Percentiles rank a stretch among this genome's conserved stretches.
These are phyloP conservation scores for Bergia puertoricense DNA, from an alignment of 92 coral and sea anemone species.

Conservation along the genomic window DNA sequence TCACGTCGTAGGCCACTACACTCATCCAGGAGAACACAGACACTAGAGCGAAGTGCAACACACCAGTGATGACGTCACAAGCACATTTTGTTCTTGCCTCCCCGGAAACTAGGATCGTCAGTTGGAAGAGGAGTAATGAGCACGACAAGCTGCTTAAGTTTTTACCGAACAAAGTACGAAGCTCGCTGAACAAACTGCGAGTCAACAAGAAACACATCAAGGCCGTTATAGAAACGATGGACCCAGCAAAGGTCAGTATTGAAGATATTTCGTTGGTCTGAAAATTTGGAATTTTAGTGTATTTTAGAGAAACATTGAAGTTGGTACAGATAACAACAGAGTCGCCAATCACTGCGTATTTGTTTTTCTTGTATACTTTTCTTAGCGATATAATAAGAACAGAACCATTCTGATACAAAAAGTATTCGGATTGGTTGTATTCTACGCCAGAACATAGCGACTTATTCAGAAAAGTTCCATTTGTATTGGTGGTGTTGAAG, in stretches of 20 bases:
- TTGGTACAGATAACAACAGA: background rate
- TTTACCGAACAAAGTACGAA: slow-evolving; percentile 5
- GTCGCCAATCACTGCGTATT: background rate
- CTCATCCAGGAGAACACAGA: slow-evolving; percentile 16
- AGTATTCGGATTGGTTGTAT: background rate
- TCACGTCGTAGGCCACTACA: slow-evolving; percentile 3
- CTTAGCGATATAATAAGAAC: background rate
- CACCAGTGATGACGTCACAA: slow-evolving; percentile 19
- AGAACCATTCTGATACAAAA: background rate
- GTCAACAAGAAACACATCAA: background rate
- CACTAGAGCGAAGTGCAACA: background rate
- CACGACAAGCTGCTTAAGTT: background rate
- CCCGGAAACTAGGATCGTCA: background rate
- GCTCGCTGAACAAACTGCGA: background rate
- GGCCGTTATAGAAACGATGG: background rate
- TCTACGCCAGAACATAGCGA: background rate
- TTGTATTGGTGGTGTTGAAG: background rate
- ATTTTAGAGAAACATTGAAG: background rate
- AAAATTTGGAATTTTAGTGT: background rate
- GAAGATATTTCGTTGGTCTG: slow-evolving; percentile 1
- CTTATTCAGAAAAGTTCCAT: background rate
- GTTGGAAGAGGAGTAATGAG: background rate
- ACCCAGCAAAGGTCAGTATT: background rate
- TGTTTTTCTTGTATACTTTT: background rate
- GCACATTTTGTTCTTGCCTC: background rate